Evolutionary conservation across 2,113 vertebrate genomes (phyloP).

Genomic region (Zapus hudsonius): DNA sequence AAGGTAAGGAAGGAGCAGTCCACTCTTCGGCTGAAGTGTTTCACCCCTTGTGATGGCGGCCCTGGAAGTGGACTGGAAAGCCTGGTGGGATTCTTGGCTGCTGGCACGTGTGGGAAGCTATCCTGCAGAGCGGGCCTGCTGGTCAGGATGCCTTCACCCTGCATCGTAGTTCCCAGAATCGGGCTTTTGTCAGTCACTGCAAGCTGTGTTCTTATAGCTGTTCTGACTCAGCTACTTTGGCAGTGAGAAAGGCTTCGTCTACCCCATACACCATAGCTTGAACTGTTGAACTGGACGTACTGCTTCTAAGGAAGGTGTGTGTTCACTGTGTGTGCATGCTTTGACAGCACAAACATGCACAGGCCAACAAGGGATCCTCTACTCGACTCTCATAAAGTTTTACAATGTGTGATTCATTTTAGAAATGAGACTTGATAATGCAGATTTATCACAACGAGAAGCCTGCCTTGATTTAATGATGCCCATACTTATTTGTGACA

Average conservation of each 20-base stretch:
- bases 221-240: conserved; percentile 55
- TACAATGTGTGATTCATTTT: conserved; percentile 65
- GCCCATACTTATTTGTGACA: conserved; percentile 68
- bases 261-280: conserved; percentile 6
- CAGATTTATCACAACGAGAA: conserved; percentile 74
- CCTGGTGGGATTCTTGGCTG: fast-evolving
- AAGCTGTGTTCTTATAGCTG: neutral
- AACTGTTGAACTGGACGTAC: conserved; percentile 54
- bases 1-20: neutral
- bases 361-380: conserved; percentile 64
- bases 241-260: conserved; percentile 29
- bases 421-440: conserved; percentile 79
- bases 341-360: conserved; percentile 59
- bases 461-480: conserved; percentile 74
- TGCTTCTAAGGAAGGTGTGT: neutral
- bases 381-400: conserved; percentile 67
- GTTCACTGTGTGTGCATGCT: neutral
- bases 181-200: neutral
- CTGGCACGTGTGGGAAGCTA: fast-evolving
- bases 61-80: fast-evolving
- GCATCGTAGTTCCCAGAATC: neutral
- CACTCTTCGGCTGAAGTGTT: neutral
- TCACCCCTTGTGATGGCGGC: neutral
- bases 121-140: fast-evolving
- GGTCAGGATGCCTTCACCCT: neutral